Evolutionary conservation across 1,140 invertebrate genomes (phyloP).

Genomic region (Sycobia sp.): DNA sequence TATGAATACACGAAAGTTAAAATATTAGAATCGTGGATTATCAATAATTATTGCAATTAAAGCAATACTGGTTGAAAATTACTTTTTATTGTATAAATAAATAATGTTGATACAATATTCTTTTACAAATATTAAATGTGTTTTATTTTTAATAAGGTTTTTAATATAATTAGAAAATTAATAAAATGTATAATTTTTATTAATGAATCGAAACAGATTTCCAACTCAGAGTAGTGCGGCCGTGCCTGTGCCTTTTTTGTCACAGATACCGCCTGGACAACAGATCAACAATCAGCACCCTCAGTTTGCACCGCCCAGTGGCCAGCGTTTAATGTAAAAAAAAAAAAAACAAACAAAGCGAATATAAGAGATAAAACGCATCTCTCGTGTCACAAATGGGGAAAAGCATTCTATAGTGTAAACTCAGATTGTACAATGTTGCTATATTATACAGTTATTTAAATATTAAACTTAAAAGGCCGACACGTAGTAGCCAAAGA

Average conservation of each 20-base stretch:
- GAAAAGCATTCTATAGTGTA: constrained; percentile 41
- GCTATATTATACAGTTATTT: constrained; percentile 50
- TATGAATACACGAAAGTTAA: no score
- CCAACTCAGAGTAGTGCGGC: constrained; percentile 42
- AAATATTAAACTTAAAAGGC: constrained; percentile 43
- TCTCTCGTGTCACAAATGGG: neutral
- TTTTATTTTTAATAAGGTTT: no score
- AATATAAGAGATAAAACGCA: no score
- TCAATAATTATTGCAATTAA: no score
- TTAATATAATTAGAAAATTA: no score
- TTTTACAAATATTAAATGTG: no score
- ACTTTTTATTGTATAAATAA: no score
- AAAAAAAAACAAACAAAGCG: constrained; percentile 16
- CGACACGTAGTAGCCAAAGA: constrained; percentile 50
- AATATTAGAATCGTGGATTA: no score
- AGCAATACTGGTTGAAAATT: no score
- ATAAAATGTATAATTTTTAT: no score
- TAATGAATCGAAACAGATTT: no score
- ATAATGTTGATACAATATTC: no score
- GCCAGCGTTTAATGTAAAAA: constrained; percentile 52
- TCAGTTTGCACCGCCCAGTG: constrained; percentile 49
- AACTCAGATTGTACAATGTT: constrained; percentile 49
- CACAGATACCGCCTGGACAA: constrained; percentile 40
- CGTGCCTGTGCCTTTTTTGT: constrained; percentile 38
- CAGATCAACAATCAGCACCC: constrained; percentile 39